A percentile compares a stretch with the other conserved stretches of the same genome.
These are phyloP conservation scores for Phrynocephalus guinanensis DNA, from an alignment of 2,797 vertebrate genomes.

Conservation along the genomic window DNA sequence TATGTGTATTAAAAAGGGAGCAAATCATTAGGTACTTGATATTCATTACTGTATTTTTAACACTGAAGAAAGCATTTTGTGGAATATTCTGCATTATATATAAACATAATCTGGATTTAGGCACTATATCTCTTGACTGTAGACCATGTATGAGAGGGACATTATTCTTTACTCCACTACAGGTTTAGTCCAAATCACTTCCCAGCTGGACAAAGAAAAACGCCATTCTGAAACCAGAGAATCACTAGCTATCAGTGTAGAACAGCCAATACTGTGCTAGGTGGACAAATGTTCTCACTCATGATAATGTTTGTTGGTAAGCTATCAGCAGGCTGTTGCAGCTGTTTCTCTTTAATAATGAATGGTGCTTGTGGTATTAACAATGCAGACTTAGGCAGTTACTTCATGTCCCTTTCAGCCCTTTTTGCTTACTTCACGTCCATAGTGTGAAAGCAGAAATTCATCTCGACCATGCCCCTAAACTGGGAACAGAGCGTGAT, in stretches of 20 bases:
- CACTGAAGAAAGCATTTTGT: neutral
- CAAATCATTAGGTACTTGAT: neutral
- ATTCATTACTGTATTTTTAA: neutral
- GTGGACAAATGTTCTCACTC: neutral
- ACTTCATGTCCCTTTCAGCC: no score
- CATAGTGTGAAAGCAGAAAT: no score
- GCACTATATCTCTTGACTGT: neutral
- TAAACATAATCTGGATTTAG: neutral
- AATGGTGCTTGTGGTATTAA: neutral
- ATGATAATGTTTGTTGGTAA: neutral
- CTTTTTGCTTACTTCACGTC: no score
- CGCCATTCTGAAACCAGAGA: neutral
- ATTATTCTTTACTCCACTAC: neutral
- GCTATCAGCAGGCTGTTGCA: neutral
- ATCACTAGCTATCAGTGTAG: neutral
- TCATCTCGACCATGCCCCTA: no score
- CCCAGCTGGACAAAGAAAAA: neutral
- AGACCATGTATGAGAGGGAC: neutral
- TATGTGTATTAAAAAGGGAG: neutral
- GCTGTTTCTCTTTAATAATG: neutral
- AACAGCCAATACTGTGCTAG: neutral
- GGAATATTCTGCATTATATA: neutral
- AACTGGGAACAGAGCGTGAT: no score
- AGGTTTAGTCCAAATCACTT: neutral
- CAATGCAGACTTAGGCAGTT: no score